Conservation (phyloP, 2,888 invertebrate species). For the Drosophila tripunctata region DNA sequence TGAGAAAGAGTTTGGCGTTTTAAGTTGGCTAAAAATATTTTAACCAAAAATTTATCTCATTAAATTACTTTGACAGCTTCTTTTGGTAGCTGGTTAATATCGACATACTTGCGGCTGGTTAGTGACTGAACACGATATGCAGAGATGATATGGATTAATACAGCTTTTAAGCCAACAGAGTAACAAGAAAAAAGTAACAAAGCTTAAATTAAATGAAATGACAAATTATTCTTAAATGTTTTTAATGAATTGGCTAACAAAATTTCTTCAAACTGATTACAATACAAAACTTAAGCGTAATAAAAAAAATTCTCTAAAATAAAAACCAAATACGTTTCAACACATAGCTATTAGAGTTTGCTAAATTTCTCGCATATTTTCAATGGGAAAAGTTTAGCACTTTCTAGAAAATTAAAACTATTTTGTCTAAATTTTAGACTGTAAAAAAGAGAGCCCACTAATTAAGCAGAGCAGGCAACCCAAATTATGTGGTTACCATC, state of each 20-base stretch:
- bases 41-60: slow-evolving; percentile 43
- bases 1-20: background rate
- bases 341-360: background rate
- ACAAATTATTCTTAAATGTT: no score
- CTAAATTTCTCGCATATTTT: background rate
- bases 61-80: slow-evolving; percentile 33
- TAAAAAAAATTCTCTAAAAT: no score
- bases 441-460: slow-evolving; percentile 29
- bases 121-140: no score
- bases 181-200: no score
- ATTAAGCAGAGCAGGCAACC: slow-evolving; percentile 45
- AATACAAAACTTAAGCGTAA: no score
- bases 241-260: no score
- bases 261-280: no score
- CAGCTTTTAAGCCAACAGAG: no score
- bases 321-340: no score
- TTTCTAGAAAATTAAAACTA: slow-evolving; percentile 4
- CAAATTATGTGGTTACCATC: slow-evolving; percentile 59
- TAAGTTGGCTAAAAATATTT: slow-evolving; percentile 23
- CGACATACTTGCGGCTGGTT: slow-evolving; percentile 28
- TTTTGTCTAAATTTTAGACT: background rate
- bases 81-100: slow-evolving; percentile 28
- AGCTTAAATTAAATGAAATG: no score
- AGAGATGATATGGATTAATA: no score
- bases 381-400: background rate